Conservation (phyloP, 2,797 vertebrate genomes). For the Rhincodon typus region DNA sequence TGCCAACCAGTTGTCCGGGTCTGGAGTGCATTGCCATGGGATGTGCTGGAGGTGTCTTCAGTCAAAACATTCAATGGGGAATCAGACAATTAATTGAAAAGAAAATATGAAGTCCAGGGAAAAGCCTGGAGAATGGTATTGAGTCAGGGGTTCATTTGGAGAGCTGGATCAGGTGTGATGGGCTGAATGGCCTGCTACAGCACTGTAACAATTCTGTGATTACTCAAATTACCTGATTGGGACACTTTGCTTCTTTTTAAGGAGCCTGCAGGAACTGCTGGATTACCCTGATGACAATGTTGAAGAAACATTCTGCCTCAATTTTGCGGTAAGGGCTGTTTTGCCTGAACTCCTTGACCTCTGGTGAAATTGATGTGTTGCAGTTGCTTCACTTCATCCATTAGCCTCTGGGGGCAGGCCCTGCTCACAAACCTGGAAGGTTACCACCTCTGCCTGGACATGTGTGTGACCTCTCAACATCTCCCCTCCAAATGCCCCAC, state of each 20-base stretch:
- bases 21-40: too few species aligned
- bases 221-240: background rate
- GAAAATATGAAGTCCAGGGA: too few species aligned
- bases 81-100: too few species aligned
- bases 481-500: background rate
- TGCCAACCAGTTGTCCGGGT: too few species aligned
- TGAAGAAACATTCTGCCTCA: slow-evolving; percentile 88
- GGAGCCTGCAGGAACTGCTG: slow-evolving; percentile 89
- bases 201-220: too few species aligned
- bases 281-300: slow-evolving; percentile 81
- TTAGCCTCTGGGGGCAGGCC: background rate
- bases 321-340: slow-evolving; percentile 77
- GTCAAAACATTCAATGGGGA: too few species aligned
- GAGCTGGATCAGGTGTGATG: too few species aligned
- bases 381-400: background rate
- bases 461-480: background rate
- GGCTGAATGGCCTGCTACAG: too few species aligned
- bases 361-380: background rate
- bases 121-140: too few species aligned
- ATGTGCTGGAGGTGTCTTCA: too few species aligned
- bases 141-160: too few species aligned
- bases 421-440: background rate
- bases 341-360: background rate
- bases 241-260: slow-evolving; percentile 47
- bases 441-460: background rate